These are phyloP conservation scores for Eristalis tenax DNA, from an alignment of 2,888 invertebrate species.

Conservation along the genomic window DNA sequence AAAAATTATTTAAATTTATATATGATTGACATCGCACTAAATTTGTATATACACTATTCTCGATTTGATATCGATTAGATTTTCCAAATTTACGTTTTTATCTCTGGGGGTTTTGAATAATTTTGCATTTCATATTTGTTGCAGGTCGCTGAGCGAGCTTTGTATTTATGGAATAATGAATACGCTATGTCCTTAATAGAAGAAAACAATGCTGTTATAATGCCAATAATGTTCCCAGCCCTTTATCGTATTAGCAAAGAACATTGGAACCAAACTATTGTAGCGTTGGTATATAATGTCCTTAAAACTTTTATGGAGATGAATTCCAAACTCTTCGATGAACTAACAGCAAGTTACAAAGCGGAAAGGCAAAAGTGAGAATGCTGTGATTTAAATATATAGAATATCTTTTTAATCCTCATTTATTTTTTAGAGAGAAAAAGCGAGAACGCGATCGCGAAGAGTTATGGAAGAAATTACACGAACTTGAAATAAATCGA, in stretches of 20 bases:
- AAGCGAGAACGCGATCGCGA: conserved; percentile 94
- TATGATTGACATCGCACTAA: too few species aligned
- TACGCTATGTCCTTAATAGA: conserved; percentile 97
- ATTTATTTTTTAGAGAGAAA: conserved; percentile 78
- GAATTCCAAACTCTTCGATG: conserved; percentile 97
- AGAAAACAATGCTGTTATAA: conserved; percentile 94
- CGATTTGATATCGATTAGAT: too few species aligned
- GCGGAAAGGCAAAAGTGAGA: conserved; percentile 98
- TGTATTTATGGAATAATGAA: conserved; percentile 98
- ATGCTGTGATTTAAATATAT: conserved; percentile 70
- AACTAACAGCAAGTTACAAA: conserved; percentile 98
- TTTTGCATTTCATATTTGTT: conserved; percentile 20
- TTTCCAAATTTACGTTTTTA: too few species aligned
- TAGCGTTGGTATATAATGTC: conserved; percentile 97
- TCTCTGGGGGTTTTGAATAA: background rate
- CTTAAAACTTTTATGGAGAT: conserved; percentile 98
- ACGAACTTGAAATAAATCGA: conserved; percentile 91
- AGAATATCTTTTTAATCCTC: background rate
- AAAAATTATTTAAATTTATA: too few species aligned
- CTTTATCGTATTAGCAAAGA: conserved; percentile 96
- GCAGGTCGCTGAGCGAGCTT: conserved; percentile 95
- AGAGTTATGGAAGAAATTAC: conserved; percentile 98
- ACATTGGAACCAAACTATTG: conserved; percentile 98
- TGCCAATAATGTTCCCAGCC: conserved; percentile 98
- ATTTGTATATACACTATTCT: too few species aligned